Evolutionary conservation across 2,888 invertebrate genomes (phyloP), one percentile per base, ranked within the genome.

Genomic region (Rhamphomyia laevipes): DNA sequence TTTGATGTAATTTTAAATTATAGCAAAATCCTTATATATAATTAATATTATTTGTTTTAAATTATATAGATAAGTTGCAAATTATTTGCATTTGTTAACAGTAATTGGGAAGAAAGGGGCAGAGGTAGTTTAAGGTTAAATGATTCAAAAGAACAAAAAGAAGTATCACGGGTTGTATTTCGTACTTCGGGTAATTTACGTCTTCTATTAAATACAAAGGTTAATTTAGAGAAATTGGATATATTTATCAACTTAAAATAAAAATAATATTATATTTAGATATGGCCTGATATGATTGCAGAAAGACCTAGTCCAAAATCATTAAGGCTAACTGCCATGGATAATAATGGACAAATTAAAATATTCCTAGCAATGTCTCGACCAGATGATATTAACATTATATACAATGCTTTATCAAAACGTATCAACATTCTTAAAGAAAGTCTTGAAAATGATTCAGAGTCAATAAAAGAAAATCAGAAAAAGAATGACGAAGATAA

Each of bases 251-350:
- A 42, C 18, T 21, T 45, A 30, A 33, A 4, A 16, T 21, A 21
- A 13, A 27, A 16, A 21, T 3, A 13, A 18, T 31, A 44, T 9
- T 48, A 10, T 40, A 47, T 18, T 30, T 55, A 78, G 78, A 77
- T 88, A 55, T 94, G 92, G 91, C 80, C 86, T 7, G 93, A 86
- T 54, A 94, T 94, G 94, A 84, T 87, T 12, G 84, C 88, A 21
- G 89, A 93, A 65, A 78, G 84, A 55, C 87, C 92, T 3, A 90
- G 88, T 61, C 78, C 81, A 56, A 93, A 91, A 73, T 90, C 88
- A 55, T 76, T 95, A 27, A 75, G 93, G 55, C 75, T 95, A 58
- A 93, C 93, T 3, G 94, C 91, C 4, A 80, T 87, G 63, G 90
- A 91, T 61, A 81, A 82, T 33, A 80, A 79, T 53, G 86, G 86